Base-by-base conservation (phyloP, 2,888 invertebrate genomes). In the Leptinotarsa juncta region DNA sequence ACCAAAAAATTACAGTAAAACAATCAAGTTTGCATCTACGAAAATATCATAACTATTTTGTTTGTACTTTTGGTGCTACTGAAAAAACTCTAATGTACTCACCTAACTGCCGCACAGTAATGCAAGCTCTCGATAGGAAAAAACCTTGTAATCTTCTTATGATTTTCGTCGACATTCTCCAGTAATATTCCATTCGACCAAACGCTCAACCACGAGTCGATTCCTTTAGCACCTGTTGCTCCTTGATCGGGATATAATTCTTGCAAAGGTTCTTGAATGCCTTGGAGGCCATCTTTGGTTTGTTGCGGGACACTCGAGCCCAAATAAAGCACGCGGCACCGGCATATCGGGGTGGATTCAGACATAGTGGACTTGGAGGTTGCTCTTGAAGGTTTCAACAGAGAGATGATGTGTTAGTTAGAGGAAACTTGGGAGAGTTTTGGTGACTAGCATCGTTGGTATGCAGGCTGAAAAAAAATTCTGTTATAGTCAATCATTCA, bases 271-370 rank as follows among this genome's bases (percentile, higher is more conserved):
- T 99, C 98, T 90, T 99, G 99, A 81, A 98, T 96, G 73, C 97
- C 97, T 86, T 98, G 96, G 67, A 99, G 91, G 69, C 99, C 99
- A 86, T 99, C 98, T 88, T 99, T 98, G 86, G 97, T 97, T 87
- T 97, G 96, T 85, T 98, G 97, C 49, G 99, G 97, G 83, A 98
- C 98, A 32, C 97, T 95, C 83, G 96, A 96, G 82, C 99, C 99
- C 84, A 99, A 91, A 89, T 99, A 99, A 75, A 98, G 92, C 71
- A 99, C 98, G 79, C 97, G 94, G 89, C 98, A 99, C 84, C 97
- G 94, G 90, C 98, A 97, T 85, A 97, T 97, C 86, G 97, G 98
- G 84, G 96, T 97, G 84, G 96, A 95, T 87, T 94, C 94, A 73
- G 91, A 90, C 89, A 92, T 92, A 82, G 85, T 80, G 53, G 18